Conservation (phyloP, 1,140 invertebrate genomes). For the Tetramorium simillimum region DNA sequence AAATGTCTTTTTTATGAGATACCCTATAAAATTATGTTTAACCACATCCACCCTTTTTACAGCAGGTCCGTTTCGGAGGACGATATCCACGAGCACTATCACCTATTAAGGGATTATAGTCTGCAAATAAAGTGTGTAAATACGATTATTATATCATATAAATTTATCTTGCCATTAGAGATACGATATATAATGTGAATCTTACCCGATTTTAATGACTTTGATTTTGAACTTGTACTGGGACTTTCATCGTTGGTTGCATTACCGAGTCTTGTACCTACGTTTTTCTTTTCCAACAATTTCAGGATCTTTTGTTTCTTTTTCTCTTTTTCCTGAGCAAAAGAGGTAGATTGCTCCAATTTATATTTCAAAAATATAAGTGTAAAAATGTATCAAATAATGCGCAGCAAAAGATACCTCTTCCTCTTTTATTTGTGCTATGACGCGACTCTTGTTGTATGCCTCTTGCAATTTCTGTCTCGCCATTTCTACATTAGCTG, state of each 20-base stretch:
- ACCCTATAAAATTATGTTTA: constrained; percentile 58
- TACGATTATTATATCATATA: neutral
- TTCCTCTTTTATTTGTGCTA: constrained; percentile 76
- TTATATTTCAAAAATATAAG: neutral
- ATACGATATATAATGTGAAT: neutral
- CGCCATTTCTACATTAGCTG: constrained; percentile 67
- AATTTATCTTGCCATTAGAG: neutral
- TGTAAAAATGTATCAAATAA: neutral
- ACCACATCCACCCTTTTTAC: constrained; percentile 84
- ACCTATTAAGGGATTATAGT: constrained; percentile 85
- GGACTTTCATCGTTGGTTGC: constrained; percentile 47
- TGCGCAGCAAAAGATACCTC: constrained; percentile 73
- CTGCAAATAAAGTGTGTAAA: constrained; percentile 73
- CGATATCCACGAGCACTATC: constrained; percentile 80
- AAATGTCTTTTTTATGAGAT: neutral
- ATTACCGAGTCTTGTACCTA: constrained; percentile 65
- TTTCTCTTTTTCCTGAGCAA: constrained; percentile 50
- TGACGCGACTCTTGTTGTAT: constrained; percentile 76
- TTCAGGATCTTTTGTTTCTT: constrained; percentile 73
- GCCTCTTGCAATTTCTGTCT: constrained; percentile 83
- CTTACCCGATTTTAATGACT: constrained; percentile 72
- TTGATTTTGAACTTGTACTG: constrained; percentile 67
- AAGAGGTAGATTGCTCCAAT: neutral
- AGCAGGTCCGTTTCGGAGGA: constrained; percentile 83
- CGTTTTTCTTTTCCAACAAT: constrained; percentile 51